These are phyloP conservation scores for Nemapogon koenigi DNA, from an alignment of 2,888 invertebrate species.

Conservation along the genomic window DNA sequence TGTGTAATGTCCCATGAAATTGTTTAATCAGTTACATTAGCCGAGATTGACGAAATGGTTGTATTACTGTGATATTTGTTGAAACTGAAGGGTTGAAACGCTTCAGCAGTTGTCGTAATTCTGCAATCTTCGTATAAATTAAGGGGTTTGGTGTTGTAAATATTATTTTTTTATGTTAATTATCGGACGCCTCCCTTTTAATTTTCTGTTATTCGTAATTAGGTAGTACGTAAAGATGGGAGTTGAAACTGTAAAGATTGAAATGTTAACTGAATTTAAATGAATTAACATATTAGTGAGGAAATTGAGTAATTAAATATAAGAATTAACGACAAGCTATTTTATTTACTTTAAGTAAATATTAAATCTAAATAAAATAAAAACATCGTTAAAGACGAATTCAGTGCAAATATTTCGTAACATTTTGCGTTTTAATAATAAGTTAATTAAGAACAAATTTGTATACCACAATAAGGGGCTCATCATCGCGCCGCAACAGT, in stretches of 20 bases:
- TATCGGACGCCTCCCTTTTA: conserved; percentile 60
- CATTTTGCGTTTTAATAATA: conserved; percentile 1
- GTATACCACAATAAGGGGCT: conserved; percentile 17
- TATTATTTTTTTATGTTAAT: conserved; percentile 66
- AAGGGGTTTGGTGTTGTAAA: conserved; percentile 49
- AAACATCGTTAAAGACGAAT: background rate
- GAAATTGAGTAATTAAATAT: background rate
- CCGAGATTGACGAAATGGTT: no score
- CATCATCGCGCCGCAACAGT: conserved; percentile 40
- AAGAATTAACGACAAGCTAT: background rate
- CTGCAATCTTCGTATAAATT: conserved; percentile 58
- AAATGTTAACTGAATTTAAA: no score
- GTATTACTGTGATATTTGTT: conserved; percentile 58
- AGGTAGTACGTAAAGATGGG: conserved; percentile 22
- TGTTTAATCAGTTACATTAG: no score
- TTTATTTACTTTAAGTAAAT: background rate
- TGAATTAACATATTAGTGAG: background rate
- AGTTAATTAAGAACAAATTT: conserved; percentile 7
- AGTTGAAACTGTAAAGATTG: no score
- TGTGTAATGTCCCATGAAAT: no score
- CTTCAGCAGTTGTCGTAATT: conserved; percentile 33
- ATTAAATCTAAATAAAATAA: background rate
- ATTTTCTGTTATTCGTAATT: conserved; percentile 62
- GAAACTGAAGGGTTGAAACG: conserved; percentile 50
- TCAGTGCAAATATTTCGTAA: background rate